These are phyloP conservation scores for Gnathonemus echidnorhynchus DNA, from an alignment of 2,113 vertebrate genomes.

Conservation along the genomic window DNA sequence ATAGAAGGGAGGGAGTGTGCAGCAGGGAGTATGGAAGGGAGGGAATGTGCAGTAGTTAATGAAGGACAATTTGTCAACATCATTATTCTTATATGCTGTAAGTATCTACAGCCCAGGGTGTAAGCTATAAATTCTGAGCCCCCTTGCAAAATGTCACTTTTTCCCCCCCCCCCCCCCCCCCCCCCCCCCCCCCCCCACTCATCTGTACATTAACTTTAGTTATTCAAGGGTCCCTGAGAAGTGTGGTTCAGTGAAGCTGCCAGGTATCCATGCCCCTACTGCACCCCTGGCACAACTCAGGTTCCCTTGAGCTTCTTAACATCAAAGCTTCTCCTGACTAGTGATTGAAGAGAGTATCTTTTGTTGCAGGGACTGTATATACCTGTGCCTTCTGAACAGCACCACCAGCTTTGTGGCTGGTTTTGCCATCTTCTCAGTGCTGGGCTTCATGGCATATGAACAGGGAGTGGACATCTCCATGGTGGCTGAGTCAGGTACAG, in stretches of 20 bases:
- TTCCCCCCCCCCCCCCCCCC: no score
- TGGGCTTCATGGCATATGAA: slow-evolving; percentile 82
- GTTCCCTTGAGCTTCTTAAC: not conserved
- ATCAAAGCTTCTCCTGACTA: not conserved
- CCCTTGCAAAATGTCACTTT: no score
- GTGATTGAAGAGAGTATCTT: not conserved
- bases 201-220: not conserved
- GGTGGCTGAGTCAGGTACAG: slow-evolving; percentile 78
- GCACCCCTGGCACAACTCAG: not conserved
- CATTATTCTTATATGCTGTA: not conserved
- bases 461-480: slow-evolving; percentile 73
- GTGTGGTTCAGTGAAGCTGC: not conserved
- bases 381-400: slow-evolving; percentile 86
- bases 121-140: not conserved
- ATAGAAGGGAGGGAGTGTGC: not conserved
- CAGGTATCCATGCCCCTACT: not conserved
- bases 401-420: slow-evolving; percentile 86
- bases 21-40: not conserved
- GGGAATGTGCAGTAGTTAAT: not conserved
- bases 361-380: slow-evolving; percentile 73
- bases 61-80: not conserved
- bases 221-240: not conserved
- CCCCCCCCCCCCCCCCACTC: not conserved
- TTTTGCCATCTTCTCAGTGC: slow-evolving; percentile 87
- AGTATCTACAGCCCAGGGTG: not conserved